A percentile compares a stretch with the other conserved stretches of the same genome.
phyloP scores from a whole-genome alignment of 2,113 vertebrate species.

The Mirounga angustirostris region DNA sequence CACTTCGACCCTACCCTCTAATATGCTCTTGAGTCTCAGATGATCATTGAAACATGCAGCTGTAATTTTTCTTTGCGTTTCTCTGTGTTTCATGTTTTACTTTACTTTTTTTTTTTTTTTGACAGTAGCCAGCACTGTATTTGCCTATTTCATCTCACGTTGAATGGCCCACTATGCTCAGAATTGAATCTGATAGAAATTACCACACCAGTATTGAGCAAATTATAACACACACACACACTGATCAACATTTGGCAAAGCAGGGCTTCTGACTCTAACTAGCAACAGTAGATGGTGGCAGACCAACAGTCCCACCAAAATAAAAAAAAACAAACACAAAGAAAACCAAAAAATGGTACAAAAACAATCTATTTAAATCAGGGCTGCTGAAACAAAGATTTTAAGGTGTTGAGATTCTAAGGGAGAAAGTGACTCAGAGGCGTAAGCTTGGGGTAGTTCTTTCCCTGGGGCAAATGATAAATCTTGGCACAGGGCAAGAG shows the following conservation, averaged over 20 bases:
- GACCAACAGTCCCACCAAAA: background rate
- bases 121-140: background rate
- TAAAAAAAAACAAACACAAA: background rate
- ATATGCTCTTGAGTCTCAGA: background rate
- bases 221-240: background rate
- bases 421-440: background rate
- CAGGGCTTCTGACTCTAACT: background rate
- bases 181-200: background rate
- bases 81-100: background rate
- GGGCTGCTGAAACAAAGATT: background rate
- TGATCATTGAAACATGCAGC: no score
- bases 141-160: background rate
- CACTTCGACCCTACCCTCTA: no score
- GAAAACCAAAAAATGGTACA: background rate
- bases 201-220: rapidly evolving
- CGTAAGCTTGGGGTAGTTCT: background rate
- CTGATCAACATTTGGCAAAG: background rate
- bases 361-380: background rate
- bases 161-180: background rate
- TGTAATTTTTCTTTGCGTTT: background rate
- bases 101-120: background rate
- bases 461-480: no score
- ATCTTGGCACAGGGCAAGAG: background rate
- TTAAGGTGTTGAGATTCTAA: background rate
- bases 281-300: background rate